Percentiles rank a stretch among this genome's conserved stretches.
Evolutionary conservation across 2,797 vertebrate genomes (phyloP).

Genomic region (Pseudomugil gertrudae): DNA sequence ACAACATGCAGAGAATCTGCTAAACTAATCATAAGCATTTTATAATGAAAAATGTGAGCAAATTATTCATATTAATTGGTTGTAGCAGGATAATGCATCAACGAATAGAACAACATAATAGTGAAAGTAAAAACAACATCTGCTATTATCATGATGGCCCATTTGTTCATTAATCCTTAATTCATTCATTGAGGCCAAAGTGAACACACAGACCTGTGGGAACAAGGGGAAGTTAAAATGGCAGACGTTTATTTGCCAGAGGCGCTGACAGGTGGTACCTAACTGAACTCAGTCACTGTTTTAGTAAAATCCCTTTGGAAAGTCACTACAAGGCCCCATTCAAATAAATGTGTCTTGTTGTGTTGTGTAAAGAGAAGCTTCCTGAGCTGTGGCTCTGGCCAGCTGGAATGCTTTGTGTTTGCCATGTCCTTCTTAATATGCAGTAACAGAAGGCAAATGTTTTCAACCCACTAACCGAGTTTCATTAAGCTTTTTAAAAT

Average conservation of each 20-base stretch:
- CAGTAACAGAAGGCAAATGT: neutral
- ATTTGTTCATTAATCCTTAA: conserved; percentile 8
- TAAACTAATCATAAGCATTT: neutral
- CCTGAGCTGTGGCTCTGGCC: conserved; percentile 1
- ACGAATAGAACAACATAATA: accelerated
- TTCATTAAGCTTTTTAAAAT: too few species aligned
- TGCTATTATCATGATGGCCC: conserved; percentile 2
- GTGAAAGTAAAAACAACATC: neutral
- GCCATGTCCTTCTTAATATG: neutral
- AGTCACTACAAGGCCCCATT: conserved; percentile 39
- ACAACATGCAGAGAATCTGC: neutral
- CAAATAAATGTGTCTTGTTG: conserved; percentile 31
- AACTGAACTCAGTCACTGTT: conserved; percentile 39
- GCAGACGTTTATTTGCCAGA: conserved; percentile 47
- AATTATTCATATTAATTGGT: neutral
- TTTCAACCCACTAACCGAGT: too few species aligned
- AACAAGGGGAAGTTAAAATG: conserved; percentile 20
- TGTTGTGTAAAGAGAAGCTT: conserved; percentile 24
- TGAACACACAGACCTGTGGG: conserved; percentile 8
- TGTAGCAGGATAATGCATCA: neutral
- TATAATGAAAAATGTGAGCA: neutral
- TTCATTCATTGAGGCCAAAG: conserved; percentile 13
- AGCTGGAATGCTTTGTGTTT: neutral
- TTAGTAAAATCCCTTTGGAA: conserved; percentile 62
- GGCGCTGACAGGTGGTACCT: conserved; percentile 36